Evolutionary conservation across 2,797 vertebrate genomes (phyloP), one percentile per base, ranked within the genome.

Genomic region (Mareca penelope): DNA sequence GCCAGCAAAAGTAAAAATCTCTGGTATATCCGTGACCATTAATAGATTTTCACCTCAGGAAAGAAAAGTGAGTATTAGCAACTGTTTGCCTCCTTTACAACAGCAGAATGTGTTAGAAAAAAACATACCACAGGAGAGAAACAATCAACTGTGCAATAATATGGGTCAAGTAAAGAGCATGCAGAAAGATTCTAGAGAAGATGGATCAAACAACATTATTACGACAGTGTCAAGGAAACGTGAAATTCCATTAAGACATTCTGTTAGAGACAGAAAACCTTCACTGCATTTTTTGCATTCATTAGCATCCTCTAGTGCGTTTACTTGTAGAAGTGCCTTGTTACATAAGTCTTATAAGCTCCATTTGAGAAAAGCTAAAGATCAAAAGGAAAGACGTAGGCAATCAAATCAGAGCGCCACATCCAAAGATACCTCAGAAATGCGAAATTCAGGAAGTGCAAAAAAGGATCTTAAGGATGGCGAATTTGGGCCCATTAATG

Each of bases 1-100:
- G 96, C 99, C 99, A 63, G 98, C 99, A 86, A 99, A 99, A 98
- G 98, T 99, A 42, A 99, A 99, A 97, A 98, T 99, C 90, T 99
- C 99, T 12, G 99, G 99, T 84, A 99, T 99, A 95, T 99, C 98
- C 37, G 98, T 99, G 87, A 99, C 99, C 46, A 97, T 99, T 94
- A 98, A 97, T 52, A 98, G 98, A 83, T 97, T 98, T 91, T 99
- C 99, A 89, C 98, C 99, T 94, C 98, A 98, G 90, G 98, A 98
- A 96, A 98, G 98, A 81, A 98, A 98, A 98, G 98, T 99, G 93
- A 98, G 98, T 95, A 98, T 99, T 63, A 98, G 98, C 90, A 98
- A 97, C 71, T 98, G 98, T 28, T 95, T 98, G 83, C 97, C 97
- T 91, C 97, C 97, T 95, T 96, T 98, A 69, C 96, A 97, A 31